Base-by-base conservation (phyloP, 2,888 invertebrate species). In the Flexamia atlantica region DNA sequence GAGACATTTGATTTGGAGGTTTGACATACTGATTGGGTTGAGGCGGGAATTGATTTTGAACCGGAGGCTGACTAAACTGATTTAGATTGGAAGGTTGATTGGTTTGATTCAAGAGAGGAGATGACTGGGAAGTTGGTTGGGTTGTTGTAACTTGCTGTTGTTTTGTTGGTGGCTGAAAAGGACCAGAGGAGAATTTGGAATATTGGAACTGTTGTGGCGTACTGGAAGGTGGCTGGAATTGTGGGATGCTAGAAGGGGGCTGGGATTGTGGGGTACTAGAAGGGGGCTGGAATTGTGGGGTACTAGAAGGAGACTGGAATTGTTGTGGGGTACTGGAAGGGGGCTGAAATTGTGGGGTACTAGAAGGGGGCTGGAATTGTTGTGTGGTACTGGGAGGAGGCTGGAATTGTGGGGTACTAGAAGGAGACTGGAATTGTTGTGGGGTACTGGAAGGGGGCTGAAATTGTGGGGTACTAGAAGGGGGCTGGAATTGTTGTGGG, bases 1-100 rank as follows among this genome's bases (percentile, higher is more conserved):
- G 42, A 72, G 36, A 20, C n/a, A 28, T 64, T 32, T 72, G 83
- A 25, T 60, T 76, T 12, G 40, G 83, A 36, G 82, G 50, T 46
- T 50, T 42, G 10, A 36, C 2, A 53, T 23, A 72, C 20, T 72
- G 72, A 42, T 72, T 72, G 70, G 70, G n/a, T 53, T 46, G 70
- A 57, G 20, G 68, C 5, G 40, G 0, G 70, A 40, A 46, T 70
- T 82, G 72, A 17, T 30, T 53, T 53, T 53, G 53, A 23, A 53
- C 46, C 12, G 46, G 20, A 10, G 53, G 53, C 23, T 53, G 53
- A 53, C 23, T 30, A 36, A 30, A 79, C 14, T 79, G 79, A 28
- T 50, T 53, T 20, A 12, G n/a, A 25, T 40, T 68, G 9, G 68
- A 3, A 68, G 68, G 46, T 20, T 46, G 79, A 12, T n/a, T 12